Evolutionary conservation across 2,888 invertebrate genomes (phyloP).

Genomic region (Rambutsinella grinnellia): DNA sequence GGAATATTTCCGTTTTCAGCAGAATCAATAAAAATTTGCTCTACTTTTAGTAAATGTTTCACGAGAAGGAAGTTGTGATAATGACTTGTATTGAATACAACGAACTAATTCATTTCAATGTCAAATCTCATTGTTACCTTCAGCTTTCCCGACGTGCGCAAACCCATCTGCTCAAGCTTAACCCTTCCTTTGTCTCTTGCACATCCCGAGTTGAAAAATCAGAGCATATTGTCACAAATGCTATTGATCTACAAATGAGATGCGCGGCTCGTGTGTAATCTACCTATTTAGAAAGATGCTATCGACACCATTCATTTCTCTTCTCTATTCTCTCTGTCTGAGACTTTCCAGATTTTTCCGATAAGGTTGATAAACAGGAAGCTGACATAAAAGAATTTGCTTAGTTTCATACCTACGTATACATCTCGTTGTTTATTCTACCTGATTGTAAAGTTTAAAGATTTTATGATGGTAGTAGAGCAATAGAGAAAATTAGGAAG

Average conservation of each 20-base stretch:
- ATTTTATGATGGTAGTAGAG: neutral
- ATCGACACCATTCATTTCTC: too few species aligned
- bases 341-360: neutral
- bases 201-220: neutral
- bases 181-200: neutral
- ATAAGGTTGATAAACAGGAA: neutral
- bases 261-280: too few species aligned
- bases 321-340: too few species aligned
- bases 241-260: neutral
- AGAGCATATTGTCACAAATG: neutral
- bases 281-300: too few species aligned
- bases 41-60: too few species aligned
- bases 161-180: neutral
- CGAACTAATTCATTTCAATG: too few species aligned
- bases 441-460: neutral
- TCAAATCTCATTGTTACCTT: too few species aligned
- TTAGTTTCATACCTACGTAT: neutral
- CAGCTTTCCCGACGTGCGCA: too few species aligned
- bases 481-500: neutral
- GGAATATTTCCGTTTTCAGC: too few species aligned
- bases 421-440: neutral
- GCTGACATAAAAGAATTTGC: neutral
- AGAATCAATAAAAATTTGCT: too few species aligned
- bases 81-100: too few species aligned
- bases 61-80: too few species aligned